Evolutionary conservation across 2,888 invertebrate genomes (phyloP).

Genomic region (Dioctria linearis): DNA sequence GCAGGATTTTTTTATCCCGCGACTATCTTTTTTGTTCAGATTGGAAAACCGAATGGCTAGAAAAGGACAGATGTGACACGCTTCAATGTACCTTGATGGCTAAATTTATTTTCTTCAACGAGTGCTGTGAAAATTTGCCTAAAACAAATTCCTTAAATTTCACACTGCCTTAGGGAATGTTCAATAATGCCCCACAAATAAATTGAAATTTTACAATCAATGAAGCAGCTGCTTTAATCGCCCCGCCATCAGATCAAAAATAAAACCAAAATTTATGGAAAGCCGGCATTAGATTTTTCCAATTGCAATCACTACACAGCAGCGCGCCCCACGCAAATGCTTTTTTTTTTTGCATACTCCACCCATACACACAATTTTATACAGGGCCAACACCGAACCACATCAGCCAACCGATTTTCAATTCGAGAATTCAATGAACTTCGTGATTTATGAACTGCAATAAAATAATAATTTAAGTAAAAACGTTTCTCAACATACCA

Average conservation of each 20-base stretch:
- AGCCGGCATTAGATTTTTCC: conserved; percentile 39
- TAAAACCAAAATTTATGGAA: background rate
- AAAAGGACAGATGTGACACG: conserved; percentile 44
- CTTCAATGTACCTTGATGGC: conserved; percentile 30
- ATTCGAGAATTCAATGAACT: conserved; percentile 13
- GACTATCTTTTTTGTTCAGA: conserved; percentile 24
- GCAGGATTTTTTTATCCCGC: background rate
- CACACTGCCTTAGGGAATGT: no score
- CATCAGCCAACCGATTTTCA: conserved; percentile 1
- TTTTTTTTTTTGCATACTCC: conserved; percentile 23
- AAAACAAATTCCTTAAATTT: no score
- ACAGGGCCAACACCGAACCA: background rate
- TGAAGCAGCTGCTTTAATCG: background rate
- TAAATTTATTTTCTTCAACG: conserved; percentile 18
- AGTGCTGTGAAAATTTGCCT: conserved; percentile 15
- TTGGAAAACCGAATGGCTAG: background rate
- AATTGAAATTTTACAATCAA: background rate
- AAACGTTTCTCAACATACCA: conserved; percentile 39
- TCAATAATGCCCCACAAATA: background rate
- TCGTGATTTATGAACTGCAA: background rate
- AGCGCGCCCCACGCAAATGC: background rate
- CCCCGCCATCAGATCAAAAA: background rate
- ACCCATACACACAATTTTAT: conserved; percentile 4
- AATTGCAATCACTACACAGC: background rate
- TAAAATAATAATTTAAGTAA: background rate